Evolutionary conservation across 2,113 vertebrate species (phyloP).

Genomic region (Chiloscyllium plagiosum): DNA sequence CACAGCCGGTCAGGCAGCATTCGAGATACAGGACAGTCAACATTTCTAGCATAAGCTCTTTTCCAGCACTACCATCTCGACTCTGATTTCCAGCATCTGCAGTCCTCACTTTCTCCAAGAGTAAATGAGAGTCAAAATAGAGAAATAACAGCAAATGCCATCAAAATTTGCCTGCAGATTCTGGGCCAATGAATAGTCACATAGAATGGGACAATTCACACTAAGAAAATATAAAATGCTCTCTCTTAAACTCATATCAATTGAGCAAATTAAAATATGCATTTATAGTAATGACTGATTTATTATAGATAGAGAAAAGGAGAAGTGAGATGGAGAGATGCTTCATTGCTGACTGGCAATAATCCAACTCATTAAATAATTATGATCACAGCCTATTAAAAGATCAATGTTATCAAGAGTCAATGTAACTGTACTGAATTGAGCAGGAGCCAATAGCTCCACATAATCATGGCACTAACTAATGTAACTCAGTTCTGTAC

Average conservation of each 20-base stretch:
- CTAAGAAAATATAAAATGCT: not conserved
- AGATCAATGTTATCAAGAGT: not conserved
- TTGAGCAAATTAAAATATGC: not conserved
- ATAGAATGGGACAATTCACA: not conserved
- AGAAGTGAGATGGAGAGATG: not conserved
- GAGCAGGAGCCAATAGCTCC: not conserved
- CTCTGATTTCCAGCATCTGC: too few species aligned
- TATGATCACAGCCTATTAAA: not conserved
- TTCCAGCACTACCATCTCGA: too few species aligned
- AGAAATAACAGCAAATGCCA: not conserved
- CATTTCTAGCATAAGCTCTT: too few species aligned
- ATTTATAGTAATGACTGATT: not conserved
- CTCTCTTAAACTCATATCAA: not conserved
- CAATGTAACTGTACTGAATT: not conserved
- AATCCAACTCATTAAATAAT: not conserved
- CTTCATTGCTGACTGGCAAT: not conserved
- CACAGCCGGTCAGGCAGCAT: too few species aligned
- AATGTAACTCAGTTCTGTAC: not conserved
- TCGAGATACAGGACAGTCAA: too few species aligned
- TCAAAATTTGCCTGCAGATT: not conserved
- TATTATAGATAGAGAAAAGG: not conserved
- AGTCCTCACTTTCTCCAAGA: too few species aligned
- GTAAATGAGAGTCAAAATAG: not conserved
- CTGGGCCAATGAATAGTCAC: not conserved
- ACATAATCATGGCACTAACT: not conserved